phyloP scores from a whole-genome alignment of 2,797 vertebrate genomes.

The Telmatherina bonti region DNA sequence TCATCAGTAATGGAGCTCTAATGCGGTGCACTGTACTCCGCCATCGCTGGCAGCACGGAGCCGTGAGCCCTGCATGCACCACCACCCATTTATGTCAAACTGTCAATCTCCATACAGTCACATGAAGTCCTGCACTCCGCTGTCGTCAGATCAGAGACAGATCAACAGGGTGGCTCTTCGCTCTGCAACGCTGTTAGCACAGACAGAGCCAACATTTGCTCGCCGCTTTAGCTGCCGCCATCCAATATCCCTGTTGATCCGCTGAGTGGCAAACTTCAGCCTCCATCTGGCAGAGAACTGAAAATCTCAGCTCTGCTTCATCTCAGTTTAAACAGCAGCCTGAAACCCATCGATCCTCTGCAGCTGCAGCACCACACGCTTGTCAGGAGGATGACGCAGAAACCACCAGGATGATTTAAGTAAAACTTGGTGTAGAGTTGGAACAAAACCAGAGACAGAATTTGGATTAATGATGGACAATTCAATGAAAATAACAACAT shows the following conservation, averaged over 20 bases:
- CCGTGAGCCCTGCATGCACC: conserved; percentile 12
- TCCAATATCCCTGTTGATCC: conserved; percentile 4
- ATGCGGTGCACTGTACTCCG: neutral
- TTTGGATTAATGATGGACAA: no score
- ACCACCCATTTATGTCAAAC: conserved; percentile 41
- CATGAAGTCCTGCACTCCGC: neutral
- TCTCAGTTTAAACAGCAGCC: neutral
- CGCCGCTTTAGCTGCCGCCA: neutral
- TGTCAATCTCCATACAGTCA: conserved; percentile 22
- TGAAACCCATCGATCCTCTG: no score
- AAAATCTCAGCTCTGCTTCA: no score
- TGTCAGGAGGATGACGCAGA: no score
- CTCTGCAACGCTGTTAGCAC: neutral
- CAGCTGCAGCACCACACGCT: no score
- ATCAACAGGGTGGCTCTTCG: neutral
- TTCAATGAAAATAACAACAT: no score
- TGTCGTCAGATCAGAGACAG: neutral
- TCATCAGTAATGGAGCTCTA: neutral
- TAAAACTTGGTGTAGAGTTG: no score
- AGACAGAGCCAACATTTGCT: conserved; percentile 24
- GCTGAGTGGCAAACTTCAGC: conserved; percentile 4
- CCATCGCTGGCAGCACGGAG: neutral
- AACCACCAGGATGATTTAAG: no score
- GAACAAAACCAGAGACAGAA: no score
- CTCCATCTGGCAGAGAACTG: neutral